Conservation (phyloP, 2,113 vertebrate genomes). For the Acrocephalus arundinaceus region DNA sequence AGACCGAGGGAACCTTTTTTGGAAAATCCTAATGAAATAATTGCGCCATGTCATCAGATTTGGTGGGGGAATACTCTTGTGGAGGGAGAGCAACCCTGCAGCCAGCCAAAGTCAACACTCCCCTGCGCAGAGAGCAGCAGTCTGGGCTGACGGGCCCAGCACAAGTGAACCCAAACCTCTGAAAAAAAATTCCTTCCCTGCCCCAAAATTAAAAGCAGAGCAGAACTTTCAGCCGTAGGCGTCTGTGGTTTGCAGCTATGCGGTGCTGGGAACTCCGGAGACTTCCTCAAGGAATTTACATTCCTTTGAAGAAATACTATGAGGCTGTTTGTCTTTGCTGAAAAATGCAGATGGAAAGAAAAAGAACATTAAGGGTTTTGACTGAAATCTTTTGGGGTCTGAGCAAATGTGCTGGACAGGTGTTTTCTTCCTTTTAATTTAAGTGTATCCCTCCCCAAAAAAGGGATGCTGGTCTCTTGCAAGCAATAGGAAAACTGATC, state of each 20-base stretch:
- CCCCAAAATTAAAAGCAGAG: slow-evolving; percentile 71
- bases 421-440: slow-evolving; percentile 38
- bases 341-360: slow-evolving; percentile 44
- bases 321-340: slow-evolving; percentile 57
- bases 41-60: slow-evolving; percentile 54
- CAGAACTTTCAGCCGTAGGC: slow-evolving; percentile 34
- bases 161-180: slow-evolving; percentile 38
- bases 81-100: not conserved
- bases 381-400: slow-evolving; percentile 6
- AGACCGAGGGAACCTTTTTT: not conserved
- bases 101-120: slow-evolving; percentile 51
- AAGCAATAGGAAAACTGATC: not conserved
- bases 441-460: not conserved
- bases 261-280: slow-evolving; percentile 59
- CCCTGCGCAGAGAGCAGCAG: slow-evolving; percentile 9
- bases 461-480: not conserved
- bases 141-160: slow-evolving; percentile 26
- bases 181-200: slow-evolving; percentile 54
- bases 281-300: slow-evolving; percentile 68
- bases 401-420: slow-evolving; percentile 51
- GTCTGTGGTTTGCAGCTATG: slow-evolving; percentile 70
- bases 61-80: slow-evolving; percentile 11
- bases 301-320: slow-evolving; percentile 72
- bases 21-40: slow-evolving; percentile 62
- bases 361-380: slow-evolving; percentile 5